Percentiles rank a stretch among this genome's conserved stretches.
These are phyloP conservation scores for Synergus itoensis DNA, from an alignment of 2,888 invertebrate species.

Conservation along the genomic window DNA sequence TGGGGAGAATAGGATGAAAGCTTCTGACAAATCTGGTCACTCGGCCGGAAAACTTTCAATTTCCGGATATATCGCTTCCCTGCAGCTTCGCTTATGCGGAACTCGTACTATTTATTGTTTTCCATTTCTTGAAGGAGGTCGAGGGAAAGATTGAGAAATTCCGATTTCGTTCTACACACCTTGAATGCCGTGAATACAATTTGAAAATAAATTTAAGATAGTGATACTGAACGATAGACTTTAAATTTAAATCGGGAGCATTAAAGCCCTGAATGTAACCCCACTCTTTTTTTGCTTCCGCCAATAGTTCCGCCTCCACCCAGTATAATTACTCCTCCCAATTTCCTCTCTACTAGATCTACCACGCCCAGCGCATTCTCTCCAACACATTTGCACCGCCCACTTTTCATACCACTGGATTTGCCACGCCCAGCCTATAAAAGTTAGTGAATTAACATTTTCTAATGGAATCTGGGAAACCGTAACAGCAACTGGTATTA, in stretches of 20 bases:
- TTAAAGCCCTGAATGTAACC: neutral
- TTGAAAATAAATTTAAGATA: neutral
- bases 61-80: constrained; percentile 54
- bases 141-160: constrained; percentile 26
- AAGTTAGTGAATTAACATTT: too few relatives aligned
- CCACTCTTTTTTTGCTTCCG: neutral
- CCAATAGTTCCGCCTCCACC: neutral
- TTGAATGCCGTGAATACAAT: neutral
- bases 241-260: neutral
- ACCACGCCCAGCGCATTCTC: neutral
- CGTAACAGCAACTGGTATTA: neutral
- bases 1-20: neutral
- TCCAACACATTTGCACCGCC: neutral
- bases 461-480: neutral
- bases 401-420: neutral
- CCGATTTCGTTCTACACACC: constrained; percentile 10
- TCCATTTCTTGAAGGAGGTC: constrained; percentile 6
- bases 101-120: constrained; percentile 30
- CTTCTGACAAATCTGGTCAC: constrained; percentile 41
- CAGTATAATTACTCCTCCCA: neutral
- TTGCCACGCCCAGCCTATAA: too few relatives aligned
- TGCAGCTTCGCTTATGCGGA: neutral
- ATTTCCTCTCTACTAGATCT: neutral
- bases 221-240: neutral
- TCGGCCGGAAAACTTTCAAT: constrained; percentile 65